A percentile compares a stretch with the other conserved stretches of the same genome.
Evolutionary conservation across 1,140 invertebrate species (phyloP).

Genomic region (Drosophila miranda): DNA sequence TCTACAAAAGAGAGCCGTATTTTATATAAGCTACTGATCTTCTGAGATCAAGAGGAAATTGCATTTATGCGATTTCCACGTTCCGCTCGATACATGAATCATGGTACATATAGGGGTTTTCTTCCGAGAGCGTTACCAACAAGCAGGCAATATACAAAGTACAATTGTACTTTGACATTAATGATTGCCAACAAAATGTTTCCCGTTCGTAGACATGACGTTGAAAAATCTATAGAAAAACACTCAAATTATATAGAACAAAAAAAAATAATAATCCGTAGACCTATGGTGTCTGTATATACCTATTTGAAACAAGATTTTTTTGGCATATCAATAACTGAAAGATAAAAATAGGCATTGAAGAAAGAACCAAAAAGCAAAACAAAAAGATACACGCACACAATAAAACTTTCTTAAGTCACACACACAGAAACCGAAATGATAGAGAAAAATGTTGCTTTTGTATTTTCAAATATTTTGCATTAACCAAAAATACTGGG

Average conservation of each 20-base stretch:
- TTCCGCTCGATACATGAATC: conserved; percentile 28
- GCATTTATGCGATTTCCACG: conserved; percentile 24
- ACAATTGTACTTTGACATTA: conserved; percentile 11
- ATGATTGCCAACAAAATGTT: conserved; percentile 41
- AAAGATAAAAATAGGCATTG: conserved; percentile 71
- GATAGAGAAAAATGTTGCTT: conserved; percentile 23
- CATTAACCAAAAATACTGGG: conserved; percentile 53
- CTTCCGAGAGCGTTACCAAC: conserved; percentile 20
- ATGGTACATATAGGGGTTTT: conserved; percentile 11
- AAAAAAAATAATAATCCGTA: conserved; percentile 44
- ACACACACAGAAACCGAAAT: conserved; percentile 4
- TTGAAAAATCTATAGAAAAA: conserved; percentile 56
- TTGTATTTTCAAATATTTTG: conserved; percentile 41
- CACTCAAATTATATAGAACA: conserved; percentile 16
- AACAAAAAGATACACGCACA: conserved; percentile 36
- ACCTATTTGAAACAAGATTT: conserved; percentile 51
- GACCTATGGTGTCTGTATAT: conserved; percentile 37
- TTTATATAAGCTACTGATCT: not conserved
- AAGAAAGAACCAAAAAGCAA: conserved; percentile 53
- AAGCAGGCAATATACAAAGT: not conserved
- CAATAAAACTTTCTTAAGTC: conserved; percentile 15
- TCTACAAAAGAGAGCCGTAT: conserved; percentile 2
- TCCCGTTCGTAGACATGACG: conserved; percentile 48
- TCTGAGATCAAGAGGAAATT: conserved; percentile 25
- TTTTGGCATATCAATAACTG: conserved; percentile 80